A percentile compares a stretch with the other conserved stretches of the same genome.
Conservation (phyloP, 2,888 invertebrate genomes). For the Caenorhabditis uteleia region DNA sequence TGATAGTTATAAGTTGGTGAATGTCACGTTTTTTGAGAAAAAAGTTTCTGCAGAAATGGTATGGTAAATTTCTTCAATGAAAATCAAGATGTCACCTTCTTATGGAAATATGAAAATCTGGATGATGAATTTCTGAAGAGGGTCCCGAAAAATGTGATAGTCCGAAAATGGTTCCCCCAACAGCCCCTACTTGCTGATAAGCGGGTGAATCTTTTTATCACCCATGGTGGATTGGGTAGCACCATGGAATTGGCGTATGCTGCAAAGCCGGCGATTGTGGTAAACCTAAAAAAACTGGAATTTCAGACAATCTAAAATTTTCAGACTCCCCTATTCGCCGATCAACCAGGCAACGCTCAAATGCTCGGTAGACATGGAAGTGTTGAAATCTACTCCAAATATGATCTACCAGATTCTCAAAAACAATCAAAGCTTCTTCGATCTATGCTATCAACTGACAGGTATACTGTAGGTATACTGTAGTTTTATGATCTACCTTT, state of each 20-base stretch:
- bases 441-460: slow-evolving; percentile 6
- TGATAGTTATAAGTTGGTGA: slow-evolving; percentile 9
- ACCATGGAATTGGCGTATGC: slow-evolving; percentile 20
- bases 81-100: slow-evolving; percentile 15
- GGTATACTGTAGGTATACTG: background rate
- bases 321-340: too few species aligned
- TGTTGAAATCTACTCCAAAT: slow-evolving; percentile 19
- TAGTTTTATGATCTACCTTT: background rate
- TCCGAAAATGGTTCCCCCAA: slow-evolving; percentile 26
- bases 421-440: slow-evolving; percentile 4
- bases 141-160: slow-evolving; percentile 13
- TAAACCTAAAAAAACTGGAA: background rate
- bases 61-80: slow-evolving; percentile 9
- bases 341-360: slow-evolving; percentile 29
- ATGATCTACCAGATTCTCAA: slow-evolving; percentile 19
- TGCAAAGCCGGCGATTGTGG: slow-evolving; percentile 28
- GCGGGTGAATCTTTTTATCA: slow-evolving; percentile 22
- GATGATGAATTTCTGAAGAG: background rate
- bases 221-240: slow-evolving; percentile 24
- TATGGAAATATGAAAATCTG: slow-evolving; percentile 29
- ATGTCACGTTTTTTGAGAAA: background rate
- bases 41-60: background rate
- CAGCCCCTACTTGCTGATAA: slow-evolving; percentile 15
- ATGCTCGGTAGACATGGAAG: slow-evolving; percentile 19
- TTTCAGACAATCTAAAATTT: background rate